Percentiles rank a stretch among this genome's conserved stretches.
Evolutionary conservation across 1,140 invertebrate genomes (phyloP).

Genomic region (Octopus bimaculoides): DNA sequence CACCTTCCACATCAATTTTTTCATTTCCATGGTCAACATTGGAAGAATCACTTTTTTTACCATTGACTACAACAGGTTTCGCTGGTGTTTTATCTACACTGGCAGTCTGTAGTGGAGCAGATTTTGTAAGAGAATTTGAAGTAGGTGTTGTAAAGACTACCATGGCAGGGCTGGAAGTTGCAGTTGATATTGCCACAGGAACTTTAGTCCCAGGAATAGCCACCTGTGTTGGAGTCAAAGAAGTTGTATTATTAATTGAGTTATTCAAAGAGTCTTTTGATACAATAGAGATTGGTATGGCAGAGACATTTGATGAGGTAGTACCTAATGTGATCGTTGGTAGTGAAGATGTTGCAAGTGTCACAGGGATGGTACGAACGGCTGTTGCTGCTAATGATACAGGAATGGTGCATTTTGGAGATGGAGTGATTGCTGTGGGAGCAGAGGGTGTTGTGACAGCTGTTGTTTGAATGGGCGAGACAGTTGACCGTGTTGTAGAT

Average conservation of each 20-base stretch:
- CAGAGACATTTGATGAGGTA: background rate
- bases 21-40: background rate
- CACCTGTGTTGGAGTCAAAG: background rate
- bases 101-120: background rate
- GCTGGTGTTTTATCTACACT: background rate
- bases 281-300: background rate
- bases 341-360: background rate
- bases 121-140: background rate
- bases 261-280: background rate
- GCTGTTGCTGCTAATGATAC: background rate
- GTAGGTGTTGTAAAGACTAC: background rate
- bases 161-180: background rate
- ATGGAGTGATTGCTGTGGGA: background rate
- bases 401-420: background rate
- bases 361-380: conserved; percentile 1
- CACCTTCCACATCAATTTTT: conserved; percentile 11
- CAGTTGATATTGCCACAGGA: background rate
- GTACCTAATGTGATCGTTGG: background rate
- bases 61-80: conserved; percentile 2
- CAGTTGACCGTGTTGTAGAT: background rate
- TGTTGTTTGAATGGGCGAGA: background rate
- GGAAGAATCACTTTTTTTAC: background rate
- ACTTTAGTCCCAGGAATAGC: background rate
- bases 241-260: background rate
- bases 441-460: background rate